Percentiles rank a stretch among this genome's conserved stretches.
These are phyloP conservation scores for Aselliscus stoliczkanus DNA, from an alignment of 2,797 vertebrate species.

Conservation along the genomic window DNA sequence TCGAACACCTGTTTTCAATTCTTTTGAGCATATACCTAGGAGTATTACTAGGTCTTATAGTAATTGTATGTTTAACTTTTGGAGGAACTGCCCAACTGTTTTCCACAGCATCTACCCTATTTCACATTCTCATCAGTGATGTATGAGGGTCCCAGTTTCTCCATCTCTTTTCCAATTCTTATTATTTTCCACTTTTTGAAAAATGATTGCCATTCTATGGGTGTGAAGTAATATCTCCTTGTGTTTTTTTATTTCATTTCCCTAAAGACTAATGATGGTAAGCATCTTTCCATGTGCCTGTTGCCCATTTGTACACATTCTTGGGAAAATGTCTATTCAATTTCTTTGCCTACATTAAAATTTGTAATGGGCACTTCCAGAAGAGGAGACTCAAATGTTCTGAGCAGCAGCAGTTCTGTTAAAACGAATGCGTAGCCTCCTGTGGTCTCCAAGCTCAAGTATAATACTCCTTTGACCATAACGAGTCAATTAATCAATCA, in stretches of 20 bases:
- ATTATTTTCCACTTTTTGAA: background rate
- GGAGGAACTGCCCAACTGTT: background rate
- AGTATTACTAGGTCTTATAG: background rate
- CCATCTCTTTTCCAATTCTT: background rate
- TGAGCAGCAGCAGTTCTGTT: background rate
- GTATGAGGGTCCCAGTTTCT: background rate
- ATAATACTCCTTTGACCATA: background rate
- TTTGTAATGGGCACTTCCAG: background rate
- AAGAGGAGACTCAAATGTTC: constrained; percentile 19
- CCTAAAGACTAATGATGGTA: background rate
- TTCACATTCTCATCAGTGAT: background rate
- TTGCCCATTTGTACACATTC: background rate
- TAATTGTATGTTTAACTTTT: background rate
- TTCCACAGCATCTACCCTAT: background rate
- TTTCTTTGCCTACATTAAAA: background rate
- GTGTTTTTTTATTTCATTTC: background rate
- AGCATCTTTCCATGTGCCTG: background rate
- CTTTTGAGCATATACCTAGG: background rate
- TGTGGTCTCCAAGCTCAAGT: background rate
- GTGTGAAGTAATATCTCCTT: background rate
- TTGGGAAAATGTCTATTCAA: background rate
- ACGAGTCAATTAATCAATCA: background rate
- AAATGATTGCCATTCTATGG: background rate
- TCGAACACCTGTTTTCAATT: background rate
- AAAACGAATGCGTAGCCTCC: background rate